phyloP scores from a whole-genome alignment of 2,113 vertebrate genomes.

The Silurus asotus region DNA sequence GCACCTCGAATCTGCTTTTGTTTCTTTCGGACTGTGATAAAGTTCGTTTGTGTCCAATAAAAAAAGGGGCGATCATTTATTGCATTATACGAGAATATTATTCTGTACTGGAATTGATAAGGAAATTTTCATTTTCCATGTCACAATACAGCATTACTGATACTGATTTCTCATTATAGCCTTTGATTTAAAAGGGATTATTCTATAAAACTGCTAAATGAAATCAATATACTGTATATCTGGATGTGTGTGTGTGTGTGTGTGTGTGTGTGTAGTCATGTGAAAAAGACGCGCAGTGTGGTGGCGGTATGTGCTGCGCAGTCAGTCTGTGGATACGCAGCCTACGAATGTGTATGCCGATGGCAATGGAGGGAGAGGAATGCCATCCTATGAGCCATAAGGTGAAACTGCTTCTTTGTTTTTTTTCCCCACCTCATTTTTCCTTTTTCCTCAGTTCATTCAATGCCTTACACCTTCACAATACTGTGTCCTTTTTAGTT shows the following conservation, averaged over 20 bases:
- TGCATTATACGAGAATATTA: neutral
- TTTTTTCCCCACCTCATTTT: constrained; percentile 5
- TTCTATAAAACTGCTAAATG: neutral
- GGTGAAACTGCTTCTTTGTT: constrained; percentile 68
- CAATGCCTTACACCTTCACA: neutral
- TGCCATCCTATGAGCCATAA: constrained; percentile 92
- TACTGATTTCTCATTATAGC: neutral
- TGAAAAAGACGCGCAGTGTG: constrained; percentile 86
- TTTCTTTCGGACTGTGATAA: neutral
- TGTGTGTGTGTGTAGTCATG: constrained; percentile 72
- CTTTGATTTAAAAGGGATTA: too few species aligned
- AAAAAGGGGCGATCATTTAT: neutral
- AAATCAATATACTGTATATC: neutral
- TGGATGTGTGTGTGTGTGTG: constrained; percentile 30
- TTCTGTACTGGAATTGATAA: neutral
- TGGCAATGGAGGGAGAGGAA: constrained; percentile 84
- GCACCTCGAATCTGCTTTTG: neutral
- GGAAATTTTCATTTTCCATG: neutral
- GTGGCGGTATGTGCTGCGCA: constrained; percentile 88
- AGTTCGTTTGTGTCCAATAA: neutral
- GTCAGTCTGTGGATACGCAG: constrained; percentile 92
- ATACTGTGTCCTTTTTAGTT: neutral
- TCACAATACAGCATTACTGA: neutral
- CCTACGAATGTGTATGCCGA: constrained; percentile 86
- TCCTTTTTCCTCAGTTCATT: neutral